Base-by-base conservation (phyloP, 2,797 vertebrate species). In the Chelon labrosus region DNA sequence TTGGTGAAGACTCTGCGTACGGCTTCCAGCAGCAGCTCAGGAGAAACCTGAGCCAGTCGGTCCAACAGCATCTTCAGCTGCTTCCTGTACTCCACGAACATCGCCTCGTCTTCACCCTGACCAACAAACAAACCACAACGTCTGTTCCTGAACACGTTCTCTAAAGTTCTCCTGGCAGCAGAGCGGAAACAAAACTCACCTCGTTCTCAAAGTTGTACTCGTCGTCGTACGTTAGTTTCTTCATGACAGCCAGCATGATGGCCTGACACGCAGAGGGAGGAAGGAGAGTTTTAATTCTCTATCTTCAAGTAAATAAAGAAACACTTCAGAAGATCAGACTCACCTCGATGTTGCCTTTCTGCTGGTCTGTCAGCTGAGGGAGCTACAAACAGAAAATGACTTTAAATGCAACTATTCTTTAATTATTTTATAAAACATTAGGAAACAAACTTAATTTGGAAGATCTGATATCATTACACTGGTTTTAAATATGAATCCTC, bases 161-260 rank as follows among this genome's bases (percentile, higher is more conserved):
- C 16, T 7, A 7, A 17, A 17, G 42, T 44, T 44, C 14, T 42
- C 41, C 25, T 27, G 25, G 4, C 25, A 27, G 25, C 25, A 27
- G 25, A 35, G 3, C 31, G 1, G 6, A 35, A 35, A 35, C 31
- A 35, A 35, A 35, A 44, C 76, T 91, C 93, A 97, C 98, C 96
- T 99, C 98, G 65, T 98, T 99, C 85, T 99, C 98, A 93, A 99
- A 99, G 89, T 99, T 99, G 93, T 99, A 99, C 89, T 99, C 98
- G 79, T 99, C 98, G 73, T 99, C 97, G 0, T 99, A 99, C 0
- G 97, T 99, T 85, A 99, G 92, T 80, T 99, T 99, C 93, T 98
- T 99, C 94, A 99, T 98, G 84, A 99, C 96, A 0, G 97, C 97
- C 70, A 98, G 93, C 97, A 99, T 97, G 92, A 99, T 89, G 46